Conservation (phyloP, 1,140 invertebrate species). For the Chironomus tepperi region DNA sequence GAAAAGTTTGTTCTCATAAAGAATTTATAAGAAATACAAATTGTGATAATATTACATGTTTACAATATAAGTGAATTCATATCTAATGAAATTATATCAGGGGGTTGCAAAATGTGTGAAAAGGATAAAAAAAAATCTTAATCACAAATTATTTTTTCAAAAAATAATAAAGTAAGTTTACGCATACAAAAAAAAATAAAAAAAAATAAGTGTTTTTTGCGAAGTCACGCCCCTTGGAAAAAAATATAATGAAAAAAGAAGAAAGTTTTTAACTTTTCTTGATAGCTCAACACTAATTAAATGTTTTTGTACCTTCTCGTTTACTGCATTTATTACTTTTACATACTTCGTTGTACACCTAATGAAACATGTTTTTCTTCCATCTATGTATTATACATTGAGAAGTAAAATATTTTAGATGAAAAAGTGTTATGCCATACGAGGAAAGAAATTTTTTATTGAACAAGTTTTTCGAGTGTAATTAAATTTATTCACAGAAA, state of each 20-base stretch:
- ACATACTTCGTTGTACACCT: background rate
- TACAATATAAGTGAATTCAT: background rate
- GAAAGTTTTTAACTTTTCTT: background rate
- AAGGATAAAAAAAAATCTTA: too few relatives aligned
- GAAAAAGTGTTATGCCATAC: background rate
- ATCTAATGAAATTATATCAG: background rate
- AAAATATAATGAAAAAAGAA: background rate
- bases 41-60: background rate
- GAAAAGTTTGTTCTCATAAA: background rate
- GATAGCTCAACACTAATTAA: slow-evolving; percentile 13
- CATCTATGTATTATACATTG: background rate
- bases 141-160: background rate
- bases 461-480: slow-evolving; percentile 17
- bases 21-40: background rate
- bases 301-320: background rate
- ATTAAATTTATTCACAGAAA: slow-evolving; percentile 21
- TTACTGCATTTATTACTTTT: slow-evolving; percentile 11
- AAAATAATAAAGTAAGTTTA: background rate
- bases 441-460: slow-evolving; percentile 3
- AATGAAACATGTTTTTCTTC: background rate
- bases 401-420: too few relatives aligned
- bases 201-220: too few relatives aligned
- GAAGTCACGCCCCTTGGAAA: background rate
- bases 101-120: too few relatives aligned
- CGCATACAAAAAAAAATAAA: background rate